Conservation (phyloP, 2,797 vertebrate species). For the Siniperca obscura region DNA sequence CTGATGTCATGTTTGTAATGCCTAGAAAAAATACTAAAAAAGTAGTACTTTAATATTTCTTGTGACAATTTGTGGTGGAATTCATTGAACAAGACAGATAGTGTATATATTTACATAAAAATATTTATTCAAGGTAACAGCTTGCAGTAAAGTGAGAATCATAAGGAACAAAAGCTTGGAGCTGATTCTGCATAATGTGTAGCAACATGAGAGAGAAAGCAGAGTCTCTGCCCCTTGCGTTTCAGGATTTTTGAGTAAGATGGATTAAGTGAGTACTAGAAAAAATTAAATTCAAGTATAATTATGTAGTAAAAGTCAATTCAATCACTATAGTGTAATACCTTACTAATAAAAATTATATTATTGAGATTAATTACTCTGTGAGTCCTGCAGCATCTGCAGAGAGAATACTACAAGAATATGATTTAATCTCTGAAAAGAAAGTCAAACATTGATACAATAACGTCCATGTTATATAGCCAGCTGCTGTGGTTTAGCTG, state of each 20-base stretch:
- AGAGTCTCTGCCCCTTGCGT: neutral
- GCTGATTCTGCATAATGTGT: constrained; percentile 30
- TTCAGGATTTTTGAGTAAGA: neutral
- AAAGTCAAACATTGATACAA: neutral
- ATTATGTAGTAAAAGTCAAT: constrained; percentile 4
- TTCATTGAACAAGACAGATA: neutral
- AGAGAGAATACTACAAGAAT: neutral
- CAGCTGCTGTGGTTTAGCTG: constrained; percentile 5
- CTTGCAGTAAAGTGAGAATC: constrained; percentile 19
- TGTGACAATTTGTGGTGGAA: neutral
- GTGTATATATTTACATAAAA: constrained; percentile 9
- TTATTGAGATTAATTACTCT: constrained; percentile 8
- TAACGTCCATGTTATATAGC: neutral
- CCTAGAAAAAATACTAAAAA: neutral
- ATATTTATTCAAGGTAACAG: constrained; percentile 12
- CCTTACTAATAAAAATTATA: neutral
- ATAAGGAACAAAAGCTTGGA: constrained; percentile 14
- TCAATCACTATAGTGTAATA: neutral
- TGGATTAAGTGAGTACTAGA: neutral
- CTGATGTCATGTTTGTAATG: neutral
- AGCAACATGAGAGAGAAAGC: constrained; percentile 4
- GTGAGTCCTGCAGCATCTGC: neutral
- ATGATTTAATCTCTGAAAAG: neutral
- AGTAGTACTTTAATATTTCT: neutral
- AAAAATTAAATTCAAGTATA: constrained; percentile 1